phyloP scores from a whole-genome alignment of 2,113 vertebrate genomes.

The Eudyptes chrysolophus region DNA sequence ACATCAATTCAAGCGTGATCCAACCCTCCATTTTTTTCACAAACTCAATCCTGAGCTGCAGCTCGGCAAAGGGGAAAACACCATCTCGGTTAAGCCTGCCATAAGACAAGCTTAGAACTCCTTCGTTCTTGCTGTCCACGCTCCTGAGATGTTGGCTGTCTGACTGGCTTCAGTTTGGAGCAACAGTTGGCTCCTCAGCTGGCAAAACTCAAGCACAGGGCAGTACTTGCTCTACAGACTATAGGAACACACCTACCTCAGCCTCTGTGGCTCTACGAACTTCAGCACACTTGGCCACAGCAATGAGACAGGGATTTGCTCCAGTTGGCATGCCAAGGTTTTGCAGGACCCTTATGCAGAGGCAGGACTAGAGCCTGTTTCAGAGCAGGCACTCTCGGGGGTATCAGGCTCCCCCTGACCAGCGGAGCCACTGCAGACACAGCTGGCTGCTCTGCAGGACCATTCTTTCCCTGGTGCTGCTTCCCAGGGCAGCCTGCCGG shows the following conservation, averaged over 20 bases:
- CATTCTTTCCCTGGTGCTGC: background rate
- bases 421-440: background rate
- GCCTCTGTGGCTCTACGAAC: background rate
- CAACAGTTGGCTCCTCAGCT: background rate
- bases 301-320: background rate
- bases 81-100: background rate
- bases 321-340: background rate
- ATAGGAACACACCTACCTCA: too few relatives aligned
- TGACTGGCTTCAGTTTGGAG: background rate
- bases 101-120: background rate
- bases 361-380: background rate
- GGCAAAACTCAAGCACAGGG: background rate
- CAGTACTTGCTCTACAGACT: background rate
- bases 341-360: background rate
- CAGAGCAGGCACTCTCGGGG: too few relatives aligned
- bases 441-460: background rate
- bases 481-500: background rate
- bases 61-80: background rate
- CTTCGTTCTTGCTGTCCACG: background rate
- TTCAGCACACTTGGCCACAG: background rate
- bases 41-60: background rate
- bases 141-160: background rate
- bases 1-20: background rate
- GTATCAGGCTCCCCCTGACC: background rate
- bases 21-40: background rate